Evolutionary conservation across 1,140 invertebrate genomes (phyloP).

Genomic region (Papilio machaon): DNA sequence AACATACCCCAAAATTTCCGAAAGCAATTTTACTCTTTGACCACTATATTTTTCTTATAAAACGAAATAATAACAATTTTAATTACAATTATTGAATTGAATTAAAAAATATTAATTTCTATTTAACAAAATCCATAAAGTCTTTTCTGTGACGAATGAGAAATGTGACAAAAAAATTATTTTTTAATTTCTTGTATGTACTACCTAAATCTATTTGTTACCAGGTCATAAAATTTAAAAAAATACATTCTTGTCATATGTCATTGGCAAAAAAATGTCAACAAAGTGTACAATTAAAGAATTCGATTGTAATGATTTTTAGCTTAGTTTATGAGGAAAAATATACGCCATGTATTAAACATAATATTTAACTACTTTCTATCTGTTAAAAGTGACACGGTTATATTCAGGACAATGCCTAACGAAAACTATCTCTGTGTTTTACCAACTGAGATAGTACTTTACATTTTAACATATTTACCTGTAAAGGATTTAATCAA

Average conservation of each 20-base stretch:
- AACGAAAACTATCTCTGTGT: constrained; percentile 34
- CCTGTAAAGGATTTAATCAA: constrained; percentile 53
- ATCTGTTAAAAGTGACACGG: background rate
- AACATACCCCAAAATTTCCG: too few species aligned
- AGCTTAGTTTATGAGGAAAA: background rate
- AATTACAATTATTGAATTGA: too few species aligned
- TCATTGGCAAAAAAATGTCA: constrained; percentile 4
- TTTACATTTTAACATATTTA: constrained; percentile 58
- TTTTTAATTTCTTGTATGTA: too few species aligned
- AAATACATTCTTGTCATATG: background rate
- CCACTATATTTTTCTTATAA: too few species aligned
- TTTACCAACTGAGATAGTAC: constrained; percentile 60
- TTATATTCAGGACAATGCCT: constrained; percentile 20
- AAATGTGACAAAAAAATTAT: too few species aligned
- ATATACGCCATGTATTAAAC: background rate
- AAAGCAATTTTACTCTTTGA: too few species aligned
- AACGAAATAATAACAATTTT: too few species aligned
- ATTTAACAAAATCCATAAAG: too few species aligned
- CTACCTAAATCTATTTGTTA: too few species aligned
- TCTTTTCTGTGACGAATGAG: too few species aligned
- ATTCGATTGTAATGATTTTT: background rate
- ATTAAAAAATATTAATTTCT: too few species aligned
- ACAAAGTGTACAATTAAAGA: background rate
- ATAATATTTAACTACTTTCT: background rate
- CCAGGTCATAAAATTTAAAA: too few species aligned